Conservation (phyloP, 1,140 invertebrate genomes). For the Dreissena polymorpha region DNA sequence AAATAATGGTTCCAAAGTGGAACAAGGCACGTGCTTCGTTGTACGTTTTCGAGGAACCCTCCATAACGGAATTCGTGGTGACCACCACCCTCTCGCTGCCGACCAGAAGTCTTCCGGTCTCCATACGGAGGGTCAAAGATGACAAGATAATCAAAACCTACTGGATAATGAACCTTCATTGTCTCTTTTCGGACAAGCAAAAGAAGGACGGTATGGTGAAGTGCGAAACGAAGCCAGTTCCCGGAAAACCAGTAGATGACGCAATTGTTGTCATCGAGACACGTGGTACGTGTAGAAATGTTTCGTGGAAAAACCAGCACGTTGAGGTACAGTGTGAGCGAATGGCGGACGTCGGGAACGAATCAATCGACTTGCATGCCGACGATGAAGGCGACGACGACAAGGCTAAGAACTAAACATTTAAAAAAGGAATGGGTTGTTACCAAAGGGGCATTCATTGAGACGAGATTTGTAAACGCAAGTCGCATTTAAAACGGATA, state of each 20-base stretch:
- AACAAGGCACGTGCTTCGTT: conserved; percentile 34
- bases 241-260: background rate
- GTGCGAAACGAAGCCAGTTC: background rate
- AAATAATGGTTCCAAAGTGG: conserved; percentile 34
- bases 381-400: no score
- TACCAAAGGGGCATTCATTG: no score
- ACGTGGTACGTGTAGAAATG: conserved; percentile 38
- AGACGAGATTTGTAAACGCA: no score
- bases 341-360: background rate
- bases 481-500: no score
- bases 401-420: no score
- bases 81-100: conserved; percentile 42
- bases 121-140: conserved; percentile 31
- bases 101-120: conserved; percentile 6
- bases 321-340: conserved; percentile 34
- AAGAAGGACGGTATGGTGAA: background rate
- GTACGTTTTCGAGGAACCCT: conserved; percentile 31
- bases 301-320: conserved; percentile 45
- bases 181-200: conserved; percentile 31
- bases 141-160: conserved; percentile 20
- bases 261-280: background rate
- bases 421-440: no score
- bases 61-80: conserved; percentile 26
- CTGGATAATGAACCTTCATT: conserved; percentile 21
- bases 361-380: no score